These are phyloP conservation scores for Rhineura floridana DNA, from an alignment of 2,113 vertebrate genomes.

Conservation along the genomic window DNA sequence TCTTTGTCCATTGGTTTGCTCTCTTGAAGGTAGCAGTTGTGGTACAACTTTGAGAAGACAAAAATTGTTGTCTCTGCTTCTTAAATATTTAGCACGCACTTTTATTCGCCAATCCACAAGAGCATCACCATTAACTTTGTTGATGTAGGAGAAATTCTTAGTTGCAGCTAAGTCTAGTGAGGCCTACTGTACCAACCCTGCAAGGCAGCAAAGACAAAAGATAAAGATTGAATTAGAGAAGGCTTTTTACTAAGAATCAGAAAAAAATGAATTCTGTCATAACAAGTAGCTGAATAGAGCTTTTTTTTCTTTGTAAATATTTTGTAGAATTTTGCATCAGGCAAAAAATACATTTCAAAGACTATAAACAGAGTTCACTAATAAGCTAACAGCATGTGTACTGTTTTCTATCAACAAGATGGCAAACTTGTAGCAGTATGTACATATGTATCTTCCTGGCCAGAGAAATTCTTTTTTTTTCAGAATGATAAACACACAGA, in stretches of 20 bases:
- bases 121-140: constrained; percentile 88
- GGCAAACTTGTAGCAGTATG: neutral
- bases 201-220: constrained; percentile 96
- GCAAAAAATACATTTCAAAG: constrained; percentile 26
- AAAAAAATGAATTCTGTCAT: constrained; percentile 77
- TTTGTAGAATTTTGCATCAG: constrained; percentile 25
- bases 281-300: constrained; percentile 72
- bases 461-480: neutral
- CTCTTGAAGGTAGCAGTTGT: constrained; percentile 88
- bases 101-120: constrained; percentile 87
- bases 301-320: constrained; percentile 54
- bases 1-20: constrained; percentile 94
- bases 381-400: neutral
- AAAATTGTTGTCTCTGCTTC: constrained; percentile 83
- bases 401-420: neutral
- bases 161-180: constrained; percentile 89
- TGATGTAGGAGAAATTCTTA: constrained; percentile 88
- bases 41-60: constrained; percentile 81
- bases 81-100: constrained; percentile 84
- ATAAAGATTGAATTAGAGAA: constrained; percentile 87
- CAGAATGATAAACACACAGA: constrained; percentile 6
- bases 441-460: neutral
- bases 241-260: constrained; percentile 75
- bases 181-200: constrained; percentile 93
- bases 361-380: constrained; percentile 40